A percentile compares a stretch with the other conserved stretches of the same genome.
These are phyloP conservation scores for Nomada ferruginata DNA, from an alignment of 2,888 invertebrate species.

Conservation along the genomic window DNA sequence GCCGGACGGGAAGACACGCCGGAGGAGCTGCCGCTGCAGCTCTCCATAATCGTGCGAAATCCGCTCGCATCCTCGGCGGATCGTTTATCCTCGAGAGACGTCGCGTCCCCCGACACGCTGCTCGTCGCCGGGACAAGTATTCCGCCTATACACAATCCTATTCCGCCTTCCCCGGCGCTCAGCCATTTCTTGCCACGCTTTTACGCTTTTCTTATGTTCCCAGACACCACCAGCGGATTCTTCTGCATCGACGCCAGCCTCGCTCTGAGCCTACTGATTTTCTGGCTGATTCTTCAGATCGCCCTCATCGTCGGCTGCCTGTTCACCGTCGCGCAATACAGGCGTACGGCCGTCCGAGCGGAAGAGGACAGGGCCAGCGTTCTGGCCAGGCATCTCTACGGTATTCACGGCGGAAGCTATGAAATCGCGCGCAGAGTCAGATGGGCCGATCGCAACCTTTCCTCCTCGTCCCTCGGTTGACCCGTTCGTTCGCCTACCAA, in stretches of 20 bases:
- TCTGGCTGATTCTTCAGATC: conserved; percentile 87
- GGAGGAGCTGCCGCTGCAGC: conserved; percentile 86
- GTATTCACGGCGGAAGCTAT: conserved; percentile 81
- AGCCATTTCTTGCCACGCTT: no score
- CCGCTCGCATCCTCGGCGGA: conserved; percentile 86
- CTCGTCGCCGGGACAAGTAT: conserved; percentile 86
- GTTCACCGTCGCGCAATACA: conserved; percentile 85
- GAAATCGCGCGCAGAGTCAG: conserved; percentile 79
- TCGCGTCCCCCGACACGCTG: conserved; percentile 83
- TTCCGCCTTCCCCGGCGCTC: not conserved
- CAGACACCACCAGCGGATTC: conserved; percentile 78
- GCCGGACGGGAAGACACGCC: conserved; percentile 66
- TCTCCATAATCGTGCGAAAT: conserved; percentile 86
- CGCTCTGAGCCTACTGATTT: conserved; percentile 87
- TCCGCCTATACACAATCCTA: not conserved
- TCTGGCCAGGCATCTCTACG: conserved; percentile 80
- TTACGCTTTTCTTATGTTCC: not conserved
- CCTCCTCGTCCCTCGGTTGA: conserved; percentile 68
- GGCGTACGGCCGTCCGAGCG: conserved; percentile 76
- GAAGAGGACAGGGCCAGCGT: conserved; percentile 81
- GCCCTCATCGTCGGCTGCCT: conserved; percentile 86
- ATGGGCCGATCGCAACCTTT: conserved; percentile 79
- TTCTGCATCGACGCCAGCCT: conserved; percentile 88
- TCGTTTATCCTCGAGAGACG: conserved; percentile 88
- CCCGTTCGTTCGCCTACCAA: no score